Conservation (phyloP, 2,888 invertebrate species). For the Bugula neritina region DNA sequence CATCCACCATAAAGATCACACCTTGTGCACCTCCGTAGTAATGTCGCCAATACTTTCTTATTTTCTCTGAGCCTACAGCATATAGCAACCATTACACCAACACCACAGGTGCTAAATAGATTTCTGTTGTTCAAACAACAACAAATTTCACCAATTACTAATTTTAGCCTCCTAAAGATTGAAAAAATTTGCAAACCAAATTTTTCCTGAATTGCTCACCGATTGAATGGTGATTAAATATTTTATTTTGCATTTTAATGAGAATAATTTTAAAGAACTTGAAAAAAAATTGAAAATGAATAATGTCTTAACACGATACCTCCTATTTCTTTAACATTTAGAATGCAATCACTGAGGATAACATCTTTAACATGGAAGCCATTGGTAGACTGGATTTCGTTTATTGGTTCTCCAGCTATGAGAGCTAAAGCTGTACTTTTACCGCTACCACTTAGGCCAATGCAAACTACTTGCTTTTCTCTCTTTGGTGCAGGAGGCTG, state of each 20-base stretch:
- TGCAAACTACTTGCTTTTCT: constrained; percentile 43
- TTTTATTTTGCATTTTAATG: too few relatives aligned
- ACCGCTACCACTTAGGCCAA: constrained; percentile 45
- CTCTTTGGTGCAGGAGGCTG: constrained; percentile 39
- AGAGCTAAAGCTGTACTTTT: constrained; percentile 45
- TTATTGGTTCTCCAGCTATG: constrained; percentile 43
- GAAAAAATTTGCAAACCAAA: too few relatives aligned
- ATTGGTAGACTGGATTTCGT: constrained; percentile 41
- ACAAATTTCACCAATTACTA: too few relatives aligned
- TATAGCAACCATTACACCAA: too few relatives aligned
- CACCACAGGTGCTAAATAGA: too few relatives aligned
- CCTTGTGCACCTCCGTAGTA: constrained; percentile 44
- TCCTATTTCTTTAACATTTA: constrained; percentile 52
- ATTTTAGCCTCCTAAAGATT: too few relatives aligned
- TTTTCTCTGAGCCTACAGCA: constrained; percentile 42
- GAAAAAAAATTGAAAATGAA: too few relatives aligned
- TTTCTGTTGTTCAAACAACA: too few relatives aligned
- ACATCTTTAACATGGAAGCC: constrained; percentile 51
- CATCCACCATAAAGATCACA: constrained; percentile 47
- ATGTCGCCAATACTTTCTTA: constrained; percentile 47
- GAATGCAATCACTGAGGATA: constrained; percentile 45
- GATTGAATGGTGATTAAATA: too few relatives aligned
- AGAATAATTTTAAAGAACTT: too few relatives aligned
- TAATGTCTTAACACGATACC: too few relatives aligned
- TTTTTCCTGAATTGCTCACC: too few relatives aligned